Base-by-base conservation (phyloP, 2,888 invertebrate genomes). In the Abrostola tripartita region DNA sequence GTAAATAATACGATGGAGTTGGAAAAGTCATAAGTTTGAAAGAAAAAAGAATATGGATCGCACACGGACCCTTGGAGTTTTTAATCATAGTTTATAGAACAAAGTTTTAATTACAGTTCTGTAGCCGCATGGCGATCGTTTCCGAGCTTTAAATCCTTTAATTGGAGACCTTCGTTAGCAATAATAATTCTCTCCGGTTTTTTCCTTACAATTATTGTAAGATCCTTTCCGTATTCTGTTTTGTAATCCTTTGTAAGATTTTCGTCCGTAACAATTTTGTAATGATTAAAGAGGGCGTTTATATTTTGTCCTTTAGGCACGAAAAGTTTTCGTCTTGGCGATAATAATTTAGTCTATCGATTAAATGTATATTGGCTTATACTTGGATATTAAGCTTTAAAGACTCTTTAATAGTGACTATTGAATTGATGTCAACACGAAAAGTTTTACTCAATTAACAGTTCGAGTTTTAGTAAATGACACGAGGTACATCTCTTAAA, bases 91-190 rank as follows among this genome's bases (percentile, higher is more conserved):
- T 88, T 88, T 85, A 85, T 85, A 78, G 80, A 82, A 78, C 81
- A 82, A 89, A 88, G 84, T 89, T 89, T 88, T 88, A 89, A 89
- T 88, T 88, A 87, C 85, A 77, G 75, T 78, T 74, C 79, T 82
- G 78, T 75, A 72, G 75, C 72, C 77, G 81, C 79, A 78, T 79
- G 66, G 78, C 74, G 75, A 85, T 85, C 81, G 81, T 79, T 84
- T 82, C 68, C 73, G 78, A 75, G 71, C 80, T 81, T 81, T 82
- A 79, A 82, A 81, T 83, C 76, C 76, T 81, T 80, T 81, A 82
- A 83, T 84, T 83, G 82, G 78, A 76, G 77, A 78, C 81, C 77
- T 82, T 81, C 75, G 76, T 78, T 77, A 81, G 75, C 64, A 59
- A 50, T 76, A 71, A 79, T 76, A 74, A 78, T 80, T 80, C 69